Conservation (phyloP, 2,113 vertebrate species). For the Gopherus flavomarginatus region DNA sequence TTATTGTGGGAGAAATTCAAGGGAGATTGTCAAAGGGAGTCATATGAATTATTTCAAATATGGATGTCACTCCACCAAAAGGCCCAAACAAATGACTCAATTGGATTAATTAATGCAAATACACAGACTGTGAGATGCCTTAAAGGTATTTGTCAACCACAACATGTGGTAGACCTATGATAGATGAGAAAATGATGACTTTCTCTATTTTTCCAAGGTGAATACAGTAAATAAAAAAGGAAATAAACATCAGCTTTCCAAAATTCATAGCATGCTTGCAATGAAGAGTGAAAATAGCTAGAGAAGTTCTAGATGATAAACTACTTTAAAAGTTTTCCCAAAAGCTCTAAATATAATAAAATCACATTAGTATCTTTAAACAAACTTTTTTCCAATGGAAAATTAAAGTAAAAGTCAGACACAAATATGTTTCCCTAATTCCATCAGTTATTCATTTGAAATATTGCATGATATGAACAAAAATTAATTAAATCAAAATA, state of each 20-base stretch:
- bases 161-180: not conserved
- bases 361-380: not conserved
- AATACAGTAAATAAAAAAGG: not conserved
- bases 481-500: conserved; percentile 42
- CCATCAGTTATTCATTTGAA: conserved; percentile 35
- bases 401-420: conserved; percentile 22
- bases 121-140: not conserved
- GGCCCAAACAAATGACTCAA: not conserved
- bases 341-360: not conserved
- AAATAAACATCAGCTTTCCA: not conserved
- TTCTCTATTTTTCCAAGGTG: not conserved
- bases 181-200: not conserved
- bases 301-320: not conserved
- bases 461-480: conserved; percentile 5
- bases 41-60: not conserved
- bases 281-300: not conserved
- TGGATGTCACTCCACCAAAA: not conserved
- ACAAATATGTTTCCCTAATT: conserved; percentile 22
- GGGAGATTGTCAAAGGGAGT: not conserved
- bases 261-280: not conserved
- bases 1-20: not conserved
- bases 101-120: not conserved
- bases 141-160: not conserved
- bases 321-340: not conserved
- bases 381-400: not conserved